These are phyloP conservation scores for Ifrita kowaldi DNA, from an alignment of 2,113 vertebrate species.

Conservation along the genomic window DNA sequence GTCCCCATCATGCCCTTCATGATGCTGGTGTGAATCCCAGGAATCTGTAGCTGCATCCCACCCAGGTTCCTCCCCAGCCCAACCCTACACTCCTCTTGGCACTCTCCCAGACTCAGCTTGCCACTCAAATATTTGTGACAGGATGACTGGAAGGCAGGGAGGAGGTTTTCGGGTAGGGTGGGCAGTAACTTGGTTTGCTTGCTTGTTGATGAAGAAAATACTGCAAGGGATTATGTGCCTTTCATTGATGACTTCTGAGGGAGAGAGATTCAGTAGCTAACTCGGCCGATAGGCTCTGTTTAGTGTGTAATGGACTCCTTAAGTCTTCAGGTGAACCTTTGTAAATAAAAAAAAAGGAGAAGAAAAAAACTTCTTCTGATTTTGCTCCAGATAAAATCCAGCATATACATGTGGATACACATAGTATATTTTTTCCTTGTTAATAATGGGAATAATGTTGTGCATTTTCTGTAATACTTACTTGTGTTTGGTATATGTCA, in stretches of 20 bases:
- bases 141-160: background rate
- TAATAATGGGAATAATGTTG: background rate
- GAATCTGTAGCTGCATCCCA: background rate
- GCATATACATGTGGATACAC: background rate
- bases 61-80: accelerated
- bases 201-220: background rate
- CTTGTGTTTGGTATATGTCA: accelerated
- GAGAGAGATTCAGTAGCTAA: background rate
- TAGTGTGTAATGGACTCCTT: background rate
- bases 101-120: background rate
- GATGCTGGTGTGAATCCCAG: accelerated
- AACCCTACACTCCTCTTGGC: background rate
- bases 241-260: background rate
- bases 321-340: background rate
- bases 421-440: background rate
- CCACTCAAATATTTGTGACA: accelerated
- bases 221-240: background rate
- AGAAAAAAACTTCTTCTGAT: background rate
- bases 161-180: background rate
- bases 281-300: background rate
- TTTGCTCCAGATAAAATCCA: background rate
- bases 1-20: accelerated
- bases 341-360: background rate
- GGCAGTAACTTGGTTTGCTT: background rate
- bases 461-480: background rate